Evolutionary conservation across 2,113 vertebrate genomes (phyloP), one percentile per base, ranked within the genome.

Genomic region (Brachypodius melanocephalos): DNA sequence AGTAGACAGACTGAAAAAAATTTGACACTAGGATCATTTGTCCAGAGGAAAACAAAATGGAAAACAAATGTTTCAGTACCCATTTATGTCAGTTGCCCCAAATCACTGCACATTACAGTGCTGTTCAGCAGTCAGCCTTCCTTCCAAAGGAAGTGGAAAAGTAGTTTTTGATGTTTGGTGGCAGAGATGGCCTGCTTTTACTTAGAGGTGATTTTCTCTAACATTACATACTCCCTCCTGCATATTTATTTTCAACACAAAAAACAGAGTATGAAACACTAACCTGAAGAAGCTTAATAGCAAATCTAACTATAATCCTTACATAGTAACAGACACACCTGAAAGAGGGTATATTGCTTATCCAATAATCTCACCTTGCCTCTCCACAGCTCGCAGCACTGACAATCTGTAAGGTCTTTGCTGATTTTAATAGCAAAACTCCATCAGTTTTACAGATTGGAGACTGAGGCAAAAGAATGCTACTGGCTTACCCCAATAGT

Each of bases 21-120:
- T 32, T 4, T 69, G 72, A 92, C 52, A 69, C 48, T 43, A 81
- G 94, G 91, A 48, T 45, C 79, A 81, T 84, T 92, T 96, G 84
- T 80, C 80, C 72, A 79, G 46, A 88, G 49, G 49, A 68, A 96
- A 96, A 88, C 32, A 93, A 91, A 95, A 87, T 24, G 6, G 63
- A 87, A 68, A 94, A 73, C n/a, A 92, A 40, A 14, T 78, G 84
- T 54, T 94, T 61, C 52, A 43, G 32, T 55, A 31, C 42, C 52
- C 17, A 8, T 73, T 89, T 38, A 26, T 66, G 72, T 89, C 63
- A 69, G 51, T 61, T 81, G 22, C 26, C 57, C 54, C 75, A 90
- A 88, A 84, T 62, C 38, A 88, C 45, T 28, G 51, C 13, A 86
- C 51, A 49, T 75, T 49, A 26, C n/a, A 76, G 36, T 42, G 10